A percentile compares a stretch with the other conserved stretches of the same genome.
Evolutionary conservation across 2,113 vertebrate species (phyloP).

Genomic region (Plotosus lineatus): DNA sequence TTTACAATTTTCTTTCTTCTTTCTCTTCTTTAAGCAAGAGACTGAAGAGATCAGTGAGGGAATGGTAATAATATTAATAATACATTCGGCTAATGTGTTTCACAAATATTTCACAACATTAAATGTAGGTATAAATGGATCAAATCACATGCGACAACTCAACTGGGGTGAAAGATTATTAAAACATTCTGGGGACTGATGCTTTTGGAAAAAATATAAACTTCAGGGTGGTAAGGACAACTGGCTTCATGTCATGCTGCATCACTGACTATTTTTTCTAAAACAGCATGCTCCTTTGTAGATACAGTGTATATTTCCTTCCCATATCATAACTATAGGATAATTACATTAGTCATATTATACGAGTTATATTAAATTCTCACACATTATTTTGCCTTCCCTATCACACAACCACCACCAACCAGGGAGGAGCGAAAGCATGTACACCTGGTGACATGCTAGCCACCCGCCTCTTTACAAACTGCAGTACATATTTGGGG

Average conservation of each 20-base stretch:
- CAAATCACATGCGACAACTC: not conserved
- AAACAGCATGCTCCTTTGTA: not conserved
- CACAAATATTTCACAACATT: not conserved
- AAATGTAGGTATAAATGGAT: not conserved
- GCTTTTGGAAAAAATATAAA: not conserved
- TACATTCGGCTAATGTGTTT: not conserved
- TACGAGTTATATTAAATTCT: too few species aligned
- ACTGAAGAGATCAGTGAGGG: too few species aligned
- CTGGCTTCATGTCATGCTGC: not conserved
- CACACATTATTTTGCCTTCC: too few species aligned
- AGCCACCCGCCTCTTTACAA: too few species aligned
- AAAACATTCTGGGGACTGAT: not conserved
- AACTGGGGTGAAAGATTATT: not conserved
- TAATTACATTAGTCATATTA: not conserved
- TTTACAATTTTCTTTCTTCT: not conserved
- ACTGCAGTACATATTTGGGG: too few species aligned
- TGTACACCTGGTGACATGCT: too few species aligned
- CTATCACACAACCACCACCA: too few species aligned
- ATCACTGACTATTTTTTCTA: not conserved
- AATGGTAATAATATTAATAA: not conserved
- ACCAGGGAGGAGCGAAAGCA: too few species aligned
- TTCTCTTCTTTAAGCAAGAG: not conserved
- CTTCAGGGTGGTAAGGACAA: not conserved
- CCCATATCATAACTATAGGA: not conserved
- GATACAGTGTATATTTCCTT: not conserved